These are phyloP conservation scores for Centropristis striata DNA, from an alignment of 2,113 vertebrate genomes.

Conservation along the genomic window DNA sequence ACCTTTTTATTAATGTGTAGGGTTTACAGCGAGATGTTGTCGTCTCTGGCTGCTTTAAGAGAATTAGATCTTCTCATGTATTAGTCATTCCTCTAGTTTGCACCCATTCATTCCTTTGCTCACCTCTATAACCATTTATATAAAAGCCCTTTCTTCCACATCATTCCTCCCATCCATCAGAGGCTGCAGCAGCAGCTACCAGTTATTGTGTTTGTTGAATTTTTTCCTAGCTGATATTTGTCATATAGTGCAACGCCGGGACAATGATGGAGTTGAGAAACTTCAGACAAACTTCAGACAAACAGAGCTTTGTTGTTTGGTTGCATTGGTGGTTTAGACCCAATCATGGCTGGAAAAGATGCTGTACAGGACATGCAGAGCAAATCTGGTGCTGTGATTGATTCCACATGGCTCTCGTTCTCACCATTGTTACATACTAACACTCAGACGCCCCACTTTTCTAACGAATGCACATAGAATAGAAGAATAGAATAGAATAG, in stretches of 20 bases:
- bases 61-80: not conserved
- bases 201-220: not conserved
- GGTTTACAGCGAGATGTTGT: too few species aligned
- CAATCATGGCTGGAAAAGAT: not conserved
- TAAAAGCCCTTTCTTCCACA: not conserved
- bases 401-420: too few species aligned
- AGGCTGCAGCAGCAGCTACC: not conserved
- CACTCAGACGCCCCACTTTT: too few species aligned
- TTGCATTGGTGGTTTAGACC: not conserved
- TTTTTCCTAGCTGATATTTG: not conserved
- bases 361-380: too few species aligned
- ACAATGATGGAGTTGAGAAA: not conserved
- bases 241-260: not conserved
- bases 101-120: not conserved
- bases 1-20: too few species aligned
- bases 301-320: not conserved
- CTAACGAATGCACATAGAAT: too few species aligned
- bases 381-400: too few species aligned
- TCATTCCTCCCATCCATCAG: conserved; percentile 9
- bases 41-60: not conserved
- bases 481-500: too few species aligned
- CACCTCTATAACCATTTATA: not conserved
- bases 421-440: too few species aligned
- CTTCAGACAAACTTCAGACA: not conserved
- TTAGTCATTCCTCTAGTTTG: not conserved